phyloP scores from a whole-genome alignment of 1,140 invertebrate genomes.

The Teleopsis dalmanni region DNA sequence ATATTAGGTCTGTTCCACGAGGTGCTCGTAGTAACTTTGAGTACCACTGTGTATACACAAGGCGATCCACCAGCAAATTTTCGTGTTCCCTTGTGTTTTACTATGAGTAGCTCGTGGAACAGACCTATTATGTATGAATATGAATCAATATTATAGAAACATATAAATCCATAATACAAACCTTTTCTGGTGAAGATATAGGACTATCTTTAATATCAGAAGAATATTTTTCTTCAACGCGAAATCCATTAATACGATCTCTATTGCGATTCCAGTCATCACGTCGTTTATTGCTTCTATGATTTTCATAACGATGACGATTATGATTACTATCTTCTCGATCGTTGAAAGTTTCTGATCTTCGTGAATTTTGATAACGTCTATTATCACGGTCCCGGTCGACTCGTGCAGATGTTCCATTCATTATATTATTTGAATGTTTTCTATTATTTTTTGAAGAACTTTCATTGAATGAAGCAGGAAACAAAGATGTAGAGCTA shows the following conservation, averaged over 20 bases:
- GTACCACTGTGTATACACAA: too few species aligned
- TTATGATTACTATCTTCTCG: slow-evolving; percentile 29
- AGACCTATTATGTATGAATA: too few species aligned
- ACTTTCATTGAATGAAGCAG: too few species aligned
- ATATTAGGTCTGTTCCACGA: too few species aligned
- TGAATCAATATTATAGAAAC: neutral
- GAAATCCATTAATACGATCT: slow-evolving; percentile 37
- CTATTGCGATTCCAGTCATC: slow-evolving; percentile 42
- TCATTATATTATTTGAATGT: too few species aligned
- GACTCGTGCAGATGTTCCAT: slow-evolving; percentile 1
- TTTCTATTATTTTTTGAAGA: too few species aligned
- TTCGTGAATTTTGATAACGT: slow-evolving; percentile 16
- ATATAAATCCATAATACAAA: neutral
- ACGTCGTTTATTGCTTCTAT: slow-evolving; percentile 39
- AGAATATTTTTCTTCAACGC: slow-evolving; percentile 30
- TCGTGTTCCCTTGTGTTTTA: too few species aligned
- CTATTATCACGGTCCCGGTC: slow-evolving; percentile 5
- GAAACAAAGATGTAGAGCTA: too few species aligned
- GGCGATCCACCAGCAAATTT: too few species aligned
- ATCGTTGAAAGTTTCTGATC: too few species aligned
- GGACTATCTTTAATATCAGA: slow-evolving; percentile 31
- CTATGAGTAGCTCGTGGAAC: too few species aligned
- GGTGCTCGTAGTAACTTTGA: too few species aligned
- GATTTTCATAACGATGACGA: slow-evolving; percentile 32
- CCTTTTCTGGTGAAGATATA: slow-evolving; percentile 33